phyloP scores from a whole-genome alignment of 2,113 vertebrate genomes.

The Pyxicephalus adspersus region DNA sequence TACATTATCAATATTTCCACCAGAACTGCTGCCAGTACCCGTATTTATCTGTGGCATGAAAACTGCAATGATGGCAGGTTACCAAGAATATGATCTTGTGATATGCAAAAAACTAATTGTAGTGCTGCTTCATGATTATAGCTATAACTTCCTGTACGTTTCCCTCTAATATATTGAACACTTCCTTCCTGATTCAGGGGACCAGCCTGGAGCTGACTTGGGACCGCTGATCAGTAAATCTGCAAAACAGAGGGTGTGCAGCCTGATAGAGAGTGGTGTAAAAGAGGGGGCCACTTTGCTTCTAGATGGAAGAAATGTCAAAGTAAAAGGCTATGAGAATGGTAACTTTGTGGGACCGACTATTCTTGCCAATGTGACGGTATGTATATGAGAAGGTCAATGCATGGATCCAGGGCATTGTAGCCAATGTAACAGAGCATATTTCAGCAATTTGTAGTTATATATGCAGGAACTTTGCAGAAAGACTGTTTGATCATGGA shows the following conservation, averaged over 20 bases:
- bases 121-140: not conserved
- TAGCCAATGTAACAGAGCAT: not conserved
- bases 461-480: too few relatives aligned
- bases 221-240: slow-evolving; percentile 91
- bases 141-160: not conserved
- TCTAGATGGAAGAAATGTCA: slow-evolving; percentile 86
- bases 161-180: slow-evolving; percentile 20
- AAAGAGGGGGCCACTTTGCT: slow-evolving; percentile 88
- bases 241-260: slow-evolving; percentile 88
- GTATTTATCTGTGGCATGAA: too few relatives aligned
- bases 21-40: too few relatives aligned
- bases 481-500: too few relatives aligned
- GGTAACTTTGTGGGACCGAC: slow-evolving; percentile 97
- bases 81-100: not conserved
- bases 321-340: slow-evolving; percentile 91
- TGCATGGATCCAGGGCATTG: not conserved
- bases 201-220: slow-evolving; percentile 93
- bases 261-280: slow-evolving; percentile 86
- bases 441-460: too few relatives aligned
- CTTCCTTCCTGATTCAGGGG: slow-evolving; percentile 72
- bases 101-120: not conserved
- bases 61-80: too few relatives aligned
- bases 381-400: slow-evolving; percentile 62
- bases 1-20: too few relatives aligned
- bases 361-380: slow-evolving; percentile 85